These are phyloP conservation scores for Pomatorhinus ruficollis DNA, from an alignment of 2,113 vertebrate genomes.

Conservation along the genomic window DNA sequence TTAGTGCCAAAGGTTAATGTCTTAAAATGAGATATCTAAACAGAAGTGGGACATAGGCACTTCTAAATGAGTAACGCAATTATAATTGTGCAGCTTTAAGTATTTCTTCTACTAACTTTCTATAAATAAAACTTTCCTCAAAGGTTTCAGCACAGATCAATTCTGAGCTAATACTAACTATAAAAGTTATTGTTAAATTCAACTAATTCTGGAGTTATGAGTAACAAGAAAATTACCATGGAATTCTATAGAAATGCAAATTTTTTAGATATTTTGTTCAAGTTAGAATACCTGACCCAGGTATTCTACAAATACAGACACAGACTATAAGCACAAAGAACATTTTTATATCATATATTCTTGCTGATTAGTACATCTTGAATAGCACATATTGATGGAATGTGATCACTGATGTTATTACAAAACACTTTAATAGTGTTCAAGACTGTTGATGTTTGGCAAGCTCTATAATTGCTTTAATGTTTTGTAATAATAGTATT, in stretches of 20 bases:
- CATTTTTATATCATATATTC: background rate
- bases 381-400: background rate
- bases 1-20: conserved; percentile 4
- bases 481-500: background rate
- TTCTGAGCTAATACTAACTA: background rate
- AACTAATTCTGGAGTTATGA: background rate
- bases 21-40: background rate
- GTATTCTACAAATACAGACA: background rate
- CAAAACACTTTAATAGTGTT: background rate
- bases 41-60: background rate
- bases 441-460: background rate
- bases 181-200: background rate
- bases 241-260: background rate
- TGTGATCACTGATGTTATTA: background rate
- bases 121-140: background rate
- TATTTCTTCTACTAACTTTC: background rate
- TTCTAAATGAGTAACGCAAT: background rate
- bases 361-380: background rate
- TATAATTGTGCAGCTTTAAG: background rate
- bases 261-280: background rate
- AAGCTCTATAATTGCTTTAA: background rate
- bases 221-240: background rate
- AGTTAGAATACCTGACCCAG: background rate
- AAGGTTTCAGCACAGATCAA: background rate
- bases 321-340: background rate